These are phyloP conservation scores for Ophiothrix spiculata DNA, from an alignment of 35 echinoderm and acorn worm species.

Conservation along the genomic window DNA sequence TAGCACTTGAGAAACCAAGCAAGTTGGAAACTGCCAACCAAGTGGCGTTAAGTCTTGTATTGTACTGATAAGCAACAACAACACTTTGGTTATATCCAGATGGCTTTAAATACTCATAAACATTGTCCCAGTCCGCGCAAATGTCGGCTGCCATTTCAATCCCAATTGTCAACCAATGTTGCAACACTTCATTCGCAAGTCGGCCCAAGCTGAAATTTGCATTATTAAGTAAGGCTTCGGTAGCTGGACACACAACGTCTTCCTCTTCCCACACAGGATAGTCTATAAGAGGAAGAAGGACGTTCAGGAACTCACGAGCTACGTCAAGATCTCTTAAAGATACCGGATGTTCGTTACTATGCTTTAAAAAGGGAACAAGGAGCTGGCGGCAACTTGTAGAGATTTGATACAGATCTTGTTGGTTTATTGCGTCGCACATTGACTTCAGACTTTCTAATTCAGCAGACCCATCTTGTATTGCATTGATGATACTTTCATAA, in stretches of 20 bases:
- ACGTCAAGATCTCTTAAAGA: conserved; percentile 7
- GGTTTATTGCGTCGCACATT: not conserved
- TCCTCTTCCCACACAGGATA: not conserved
- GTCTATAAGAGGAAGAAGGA: not conserved
- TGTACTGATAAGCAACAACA: not conserved
- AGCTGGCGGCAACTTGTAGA: not conserved
- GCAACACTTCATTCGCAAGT: not conserved
- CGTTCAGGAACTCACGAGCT: not conserved
- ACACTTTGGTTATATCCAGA: not conserved
- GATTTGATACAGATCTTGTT: not conserved
- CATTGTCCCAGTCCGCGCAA: conserved; percentile 28
- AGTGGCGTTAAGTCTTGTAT: not conserved
- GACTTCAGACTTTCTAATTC: not conserved
- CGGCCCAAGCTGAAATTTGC: conserved; percentile 7
- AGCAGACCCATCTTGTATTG: not conserved
- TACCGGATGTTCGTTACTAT: not conserved
- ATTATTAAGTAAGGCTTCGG: conserved; percentile 23
- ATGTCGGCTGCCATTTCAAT: conserved; percentile 33
- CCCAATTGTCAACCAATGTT: conserved; percentile 16
- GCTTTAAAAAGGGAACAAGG: not conserved
- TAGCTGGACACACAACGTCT: conserved; percentile 29
- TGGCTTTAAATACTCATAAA: conserved; percentile 14
- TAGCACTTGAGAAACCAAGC: not conserved
- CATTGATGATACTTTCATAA: not conserved
- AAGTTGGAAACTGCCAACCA: not conserved